phyloP scores from a whole-genome alignment of 2,888 invertebrate genomes.

The Trichacis sp. region DNA sequence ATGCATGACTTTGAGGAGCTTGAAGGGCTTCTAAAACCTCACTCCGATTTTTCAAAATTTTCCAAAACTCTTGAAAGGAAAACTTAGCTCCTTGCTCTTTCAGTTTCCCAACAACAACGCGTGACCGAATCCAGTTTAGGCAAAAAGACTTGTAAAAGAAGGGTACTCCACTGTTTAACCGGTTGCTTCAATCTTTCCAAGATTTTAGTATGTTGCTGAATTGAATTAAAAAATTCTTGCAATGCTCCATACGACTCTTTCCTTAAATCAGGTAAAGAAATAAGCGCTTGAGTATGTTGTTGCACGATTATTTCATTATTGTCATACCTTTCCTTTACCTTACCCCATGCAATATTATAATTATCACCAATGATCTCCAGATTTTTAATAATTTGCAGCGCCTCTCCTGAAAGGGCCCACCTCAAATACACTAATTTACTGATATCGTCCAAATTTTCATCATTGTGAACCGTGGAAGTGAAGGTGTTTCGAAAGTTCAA shows the following conservation, averaged over 20 bases:
- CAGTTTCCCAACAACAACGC: too few species aligned
- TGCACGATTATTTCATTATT: constrained; percentile 11
- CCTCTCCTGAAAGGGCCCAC: constrained; percentile 12
- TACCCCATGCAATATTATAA: constrained; percentile 15
- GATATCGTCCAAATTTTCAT: constrained; percentile 17
- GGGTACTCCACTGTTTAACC: constrained; percentile 6
- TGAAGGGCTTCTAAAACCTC: too few species aligned
- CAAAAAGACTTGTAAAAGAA: constrained; percentile 1
- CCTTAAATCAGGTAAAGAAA: constrained; percentile 12
- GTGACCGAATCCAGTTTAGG: too few species aligned
- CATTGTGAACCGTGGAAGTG: constrained; percentile 25
- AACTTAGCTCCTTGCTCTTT: too few species aligned
- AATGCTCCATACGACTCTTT: constrained; percentile 18
- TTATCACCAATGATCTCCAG: constrained; percentile 6
- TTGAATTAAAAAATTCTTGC: background rate
- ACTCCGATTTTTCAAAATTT: too few species aligned
- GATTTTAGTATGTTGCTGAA: constrained; percentile 9
- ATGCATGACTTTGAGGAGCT: too few species aligned
- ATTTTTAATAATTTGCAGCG: constrained; percentile 2
- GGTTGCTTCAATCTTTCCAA: constrained; percentile 11
- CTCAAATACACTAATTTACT: constrained; percentile 28
- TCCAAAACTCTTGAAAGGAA: too few species aligned
- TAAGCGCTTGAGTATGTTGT: constrained; percentile 8
- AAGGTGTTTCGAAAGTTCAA: constrained; percentile 29
- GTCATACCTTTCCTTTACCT: constrained; percentile 17